phyloP scores from a whole-genome alignment of 2,113 vertebrate genomes.

The Petaurus breviceps region DNA sequence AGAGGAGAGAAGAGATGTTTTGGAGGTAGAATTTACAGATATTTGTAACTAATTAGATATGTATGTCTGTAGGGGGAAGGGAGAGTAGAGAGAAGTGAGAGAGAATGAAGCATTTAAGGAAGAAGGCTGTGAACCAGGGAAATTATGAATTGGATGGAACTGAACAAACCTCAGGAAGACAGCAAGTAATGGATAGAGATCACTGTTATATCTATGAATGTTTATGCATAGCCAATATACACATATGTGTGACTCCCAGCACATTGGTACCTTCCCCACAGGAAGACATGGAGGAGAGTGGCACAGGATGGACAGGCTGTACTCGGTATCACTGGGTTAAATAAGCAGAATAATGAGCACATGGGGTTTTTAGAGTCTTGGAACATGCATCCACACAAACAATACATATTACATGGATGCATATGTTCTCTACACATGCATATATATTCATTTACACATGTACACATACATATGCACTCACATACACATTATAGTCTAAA shows the following conservation, averaged over 20 bases:
- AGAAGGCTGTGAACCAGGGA: not conserved
- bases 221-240: not conserved
- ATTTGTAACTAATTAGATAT: slow-evolving; percentile 6
- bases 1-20: slow-evolving; percentile 24
- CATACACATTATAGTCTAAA: not conserved
- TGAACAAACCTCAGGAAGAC: not conserved
- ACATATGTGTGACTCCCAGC: not conserved
- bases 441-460: not conserved
- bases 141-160: not conserved
- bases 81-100: not conserved
- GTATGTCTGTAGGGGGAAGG: not conserved
- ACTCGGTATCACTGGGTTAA: not conserved
- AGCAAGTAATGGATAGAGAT: not conserved
- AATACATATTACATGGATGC: not conserved
- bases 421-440: not conserved
- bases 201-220: not conserved
- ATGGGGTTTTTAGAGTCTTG: not conserved
- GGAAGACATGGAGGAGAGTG: not conserved
- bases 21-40: not conserved
- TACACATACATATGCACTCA: no score
- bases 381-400: not conserved
- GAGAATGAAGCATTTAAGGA: not conserved
- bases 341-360: not conserved
- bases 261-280: not conserved
- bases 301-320: not conserved